A percentile compares a stretch with the other conserved stretches of the same genome.
phyloP scores from a whole-genome alignment of 2,797 vertebrate species.

The Setipinna tenuifilis region DNA sequence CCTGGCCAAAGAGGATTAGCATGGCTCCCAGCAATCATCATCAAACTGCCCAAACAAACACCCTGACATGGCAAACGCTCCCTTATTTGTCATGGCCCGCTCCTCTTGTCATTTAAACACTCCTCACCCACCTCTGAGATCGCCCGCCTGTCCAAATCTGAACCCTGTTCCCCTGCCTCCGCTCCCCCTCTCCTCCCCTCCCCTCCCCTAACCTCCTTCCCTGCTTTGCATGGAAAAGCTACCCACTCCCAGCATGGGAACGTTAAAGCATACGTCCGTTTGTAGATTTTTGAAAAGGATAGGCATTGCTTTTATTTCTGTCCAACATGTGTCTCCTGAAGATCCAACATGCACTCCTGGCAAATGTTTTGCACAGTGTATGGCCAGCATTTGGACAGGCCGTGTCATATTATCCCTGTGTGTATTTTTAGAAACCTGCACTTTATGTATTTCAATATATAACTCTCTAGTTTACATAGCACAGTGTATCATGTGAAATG shows the following conservation, averaged over 20 bases:
- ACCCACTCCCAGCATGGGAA: not conserved
- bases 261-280: not conserved
- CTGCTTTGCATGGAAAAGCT: not conserved
- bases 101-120: not conserved
- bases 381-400: not conserved
- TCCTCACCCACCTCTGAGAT: not conserved
- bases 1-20: not conserved
- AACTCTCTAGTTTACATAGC: not conserved
- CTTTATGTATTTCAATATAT: conserved; percentile 21
- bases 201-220: not conserved
- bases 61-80: not conserved
- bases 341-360: conserved; percentile 6
- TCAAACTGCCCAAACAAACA: conserved; percentile 22
- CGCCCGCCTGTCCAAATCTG: not conserved
- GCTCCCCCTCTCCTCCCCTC: no score
- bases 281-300: not conserved
- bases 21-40: conserved; percentile 15
- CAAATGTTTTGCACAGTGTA: conserved; percentile 9
- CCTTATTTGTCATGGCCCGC: conserved; percentile 2
- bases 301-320: conserved; percentile 1
- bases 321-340: conserved; percentile 24
- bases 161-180: not conserved
- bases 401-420: conserved; percentile 10
- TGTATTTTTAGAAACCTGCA: conserved; percentile 18
- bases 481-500: conserved; percentile 7